Percentiles rank a stretch among this genome's conserved stretches.
These are phyloP conservation scores for Eubucco bourcierii DNA, from an alignment of 2,113 vertebrate species.

Conservation along the genomic window DNA sequence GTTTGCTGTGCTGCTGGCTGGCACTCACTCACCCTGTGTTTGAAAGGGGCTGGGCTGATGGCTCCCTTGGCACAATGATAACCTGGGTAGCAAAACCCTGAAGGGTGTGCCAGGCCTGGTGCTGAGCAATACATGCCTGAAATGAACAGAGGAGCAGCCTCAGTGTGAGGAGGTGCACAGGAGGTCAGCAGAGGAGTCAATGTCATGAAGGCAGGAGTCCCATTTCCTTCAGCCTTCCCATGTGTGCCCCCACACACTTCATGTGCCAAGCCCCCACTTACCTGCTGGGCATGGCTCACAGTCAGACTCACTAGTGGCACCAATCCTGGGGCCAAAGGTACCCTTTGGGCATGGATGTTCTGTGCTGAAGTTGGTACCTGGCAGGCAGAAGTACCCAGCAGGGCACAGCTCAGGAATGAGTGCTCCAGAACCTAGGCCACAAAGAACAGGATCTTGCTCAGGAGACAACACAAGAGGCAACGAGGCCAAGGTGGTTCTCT, in stretches of 20 bases:
- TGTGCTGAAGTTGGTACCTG: constrained; percentile 72
- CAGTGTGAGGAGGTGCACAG: not conserved
- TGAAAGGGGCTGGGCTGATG: constrained; percentile 79
- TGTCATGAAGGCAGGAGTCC: accelerated
- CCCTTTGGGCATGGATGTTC: constrained; percentile 84
- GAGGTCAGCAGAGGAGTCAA: accelerated
- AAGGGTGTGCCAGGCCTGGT: constrained; percentile 78
- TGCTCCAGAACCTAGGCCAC: constrained; percentile 64
- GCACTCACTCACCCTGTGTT: constrained; percentile 70
- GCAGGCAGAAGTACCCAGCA: constrained; percentile 82
- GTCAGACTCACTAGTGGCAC: constrained; percentile 70
- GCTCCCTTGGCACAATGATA: constrained; percentile 84
- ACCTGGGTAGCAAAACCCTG: constrained; percentile 83
- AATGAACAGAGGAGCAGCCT: not conserved
- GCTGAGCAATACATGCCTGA: constrained; percentile 88
- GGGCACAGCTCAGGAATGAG: constrained; percentile 73
- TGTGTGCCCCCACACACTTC: not conserved
- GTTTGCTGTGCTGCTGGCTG: not conserved
- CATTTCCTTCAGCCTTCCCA: not conserved
- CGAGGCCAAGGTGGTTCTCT: not conserved
- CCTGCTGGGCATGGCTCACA: constrained; percentile 87
- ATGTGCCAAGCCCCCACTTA: constrained; percentile 17
- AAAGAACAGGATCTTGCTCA: not conserved
- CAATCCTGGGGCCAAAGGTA: constrained; percentile 77
- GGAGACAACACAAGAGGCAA: not conserved